Evolutionary conservation across 2,888 invertebrate genomes (phyloP).

Genomic region (Deroplatys truncata): DNA sequence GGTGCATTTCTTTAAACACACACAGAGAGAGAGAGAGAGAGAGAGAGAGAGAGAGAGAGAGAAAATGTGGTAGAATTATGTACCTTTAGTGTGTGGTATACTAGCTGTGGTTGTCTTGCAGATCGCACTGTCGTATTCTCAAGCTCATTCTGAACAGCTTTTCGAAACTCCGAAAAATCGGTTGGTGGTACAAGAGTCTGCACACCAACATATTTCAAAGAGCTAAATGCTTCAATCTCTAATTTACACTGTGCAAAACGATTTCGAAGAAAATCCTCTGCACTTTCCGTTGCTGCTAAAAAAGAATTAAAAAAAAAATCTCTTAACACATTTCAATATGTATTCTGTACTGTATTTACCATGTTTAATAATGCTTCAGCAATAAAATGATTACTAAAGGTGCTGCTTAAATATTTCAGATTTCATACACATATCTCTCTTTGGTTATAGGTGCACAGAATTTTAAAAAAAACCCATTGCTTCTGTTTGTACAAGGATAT

Average conservation of each 20-base stretch:
- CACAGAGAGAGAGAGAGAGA: too few species aligned
- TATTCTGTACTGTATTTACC: not conserved
- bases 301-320: not conserved
- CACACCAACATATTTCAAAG: conserved; percentile 63
- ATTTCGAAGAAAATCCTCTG: conserved; percentile 58
- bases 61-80: not conserved
- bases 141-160: conserved; percentile 58
- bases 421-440: not conserved
- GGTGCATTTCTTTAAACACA: too few species aligned
- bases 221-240: conserved; percentile 67
- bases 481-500: too few species aligned
- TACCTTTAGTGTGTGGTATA: conserved; percentile 65
- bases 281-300: conserved; percentile 40
- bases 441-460: not conserved
- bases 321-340: not conserved
- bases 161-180: conserved; percentile 56
- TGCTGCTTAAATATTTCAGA: not conserved
- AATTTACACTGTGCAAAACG: conserved; percentile 59
- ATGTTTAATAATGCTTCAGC: not conserved
- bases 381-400: not conserved
- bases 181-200: conserved; percentile 53
- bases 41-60: too few species aligned
- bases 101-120: conserved; percentile 60
- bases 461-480: too few species aligned
- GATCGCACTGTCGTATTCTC: conserved; percentile 67